A percentile compares a stretch with the other conserved stretches of the same genome.
Evolutionary conservation across 2,888 invertebrate species (phyloP).

Genomic region (Hydrotaea diabolus): DNA sequence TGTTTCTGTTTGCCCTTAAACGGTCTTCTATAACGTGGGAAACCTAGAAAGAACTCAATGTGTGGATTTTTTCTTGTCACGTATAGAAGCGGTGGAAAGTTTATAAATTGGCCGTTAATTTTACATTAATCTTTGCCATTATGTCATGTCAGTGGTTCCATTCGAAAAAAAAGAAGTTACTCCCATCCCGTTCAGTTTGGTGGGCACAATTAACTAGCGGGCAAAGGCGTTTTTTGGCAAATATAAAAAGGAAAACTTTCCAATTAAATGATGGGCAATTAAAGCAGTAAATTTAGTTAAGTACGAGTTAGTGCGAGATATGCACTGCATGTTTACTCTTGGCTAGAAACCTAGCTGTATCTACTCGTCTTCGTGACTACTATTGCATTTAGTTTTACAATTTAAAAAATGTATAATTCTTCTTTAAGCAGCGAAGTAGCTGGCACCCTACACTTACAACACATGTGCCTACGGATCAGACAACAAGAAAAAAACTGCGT

Average conservation of each 20-base stretch:
- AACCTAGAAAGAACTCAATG: too few species aligned
- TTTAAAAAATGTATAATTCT: too few species aligned
- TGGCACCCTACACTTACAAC: too few species aligned
- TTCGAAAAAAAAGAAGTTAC: background rate
- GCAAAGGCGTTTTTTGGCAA: background rate
- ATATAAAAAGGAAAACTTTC: constrained; percentile 63
- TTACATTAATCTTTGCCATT: constrained; percentile 30
- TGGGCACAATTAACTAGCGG: too few species aligned
- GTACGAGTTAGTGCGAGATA: constrained; percentile 41
- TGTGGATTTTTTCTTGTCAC: background rate
- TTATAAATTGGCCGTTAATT: background rate
- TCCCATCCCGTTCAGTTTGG: background rate
- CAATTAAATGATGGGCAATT: constrained; percentile 63
- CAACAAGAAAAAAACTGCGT: too few species aligned
- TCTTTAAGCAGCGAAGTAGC: too few species aligned
- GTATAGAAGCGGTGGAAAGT: background rate
- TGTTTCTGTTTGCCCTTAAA: background rate
- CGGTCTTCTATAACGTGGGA: background rate
- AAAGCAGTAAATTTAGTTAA: constrained; percentile 44
- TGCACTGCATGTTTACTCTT: constrained; percentile 57
- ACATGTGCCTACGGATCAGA: too few species aligned
- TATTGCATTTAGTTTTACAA: too few species aligned
- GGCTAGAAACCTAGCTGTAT: constrained; percentile 52
- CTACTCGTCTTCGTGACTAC: too few species aligned
- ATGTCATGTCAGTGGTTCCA: constrained; percentile 26